Conservation (phyloP, 2,797 vertebrate genomes). For the Urocyon cinereoargenteus region DNA sequence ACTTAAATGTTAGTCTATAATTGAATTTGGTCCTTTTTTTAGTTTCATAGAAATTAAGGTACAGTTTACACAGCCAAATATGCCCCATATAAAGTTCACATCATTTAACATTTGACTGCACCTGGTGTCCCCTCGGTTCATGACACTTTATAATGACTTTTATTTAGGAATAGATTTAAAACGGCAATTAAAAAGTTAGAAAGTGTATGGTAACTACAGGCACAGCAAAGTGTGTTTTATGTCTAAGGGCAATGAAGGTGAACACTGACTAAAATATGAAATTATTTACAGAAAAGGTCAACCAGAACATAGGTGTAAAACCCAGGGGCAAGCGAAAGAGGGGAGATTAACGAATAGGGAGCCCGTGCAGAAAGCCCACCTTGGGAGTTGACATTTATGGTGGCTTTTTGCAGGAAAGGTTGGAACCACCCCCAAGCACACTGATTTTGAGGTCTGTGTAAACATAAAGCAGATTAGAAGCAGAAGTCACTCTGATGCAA, state of each 20-base stretch:
- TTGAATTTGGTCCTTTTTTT: not conserved
- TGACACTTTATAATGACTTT: not conserved
- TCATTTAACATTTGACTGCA: not conserved
- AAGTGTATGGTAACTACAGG: not conserved
- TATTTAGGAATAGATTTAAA: not conserved
- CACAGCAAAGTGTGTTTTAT: not conserved
- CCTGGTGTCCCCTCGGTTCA: not conserved
- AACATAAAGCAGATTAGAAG: not conserved
- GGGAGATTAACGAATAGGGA: not conserved
- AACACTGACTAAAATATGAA: not conserved
- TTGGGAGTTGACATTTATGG: not conserved
- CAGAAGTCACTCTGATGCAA: slow-evolving; percentile 12
- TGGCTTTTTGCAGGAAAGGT: not conserved
- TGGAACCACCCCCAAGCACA: not conserved
- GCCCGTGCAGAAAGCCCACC: not conserved
- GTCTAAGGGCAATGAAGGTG: not conserved
- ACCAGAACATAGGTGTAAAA: not conserved
- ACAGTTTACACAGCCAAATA: not conserved
- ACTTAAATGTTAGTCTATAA: not conserved
- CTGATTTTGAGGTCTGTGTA: not conserved
- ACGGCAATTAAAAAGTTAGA: not conserved
- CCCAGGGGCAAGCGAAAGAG: not conserved
- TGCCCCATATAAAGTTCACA: not conserved
- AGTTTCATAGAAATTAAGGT: slow-evolving; percentile 28
- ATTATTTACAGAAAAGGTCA: not conserved